Evolutionary conservation across 2,113 vertebrate genomes (phyloP).

Genomic region (Microtus pennsylvanicus): DNA sequence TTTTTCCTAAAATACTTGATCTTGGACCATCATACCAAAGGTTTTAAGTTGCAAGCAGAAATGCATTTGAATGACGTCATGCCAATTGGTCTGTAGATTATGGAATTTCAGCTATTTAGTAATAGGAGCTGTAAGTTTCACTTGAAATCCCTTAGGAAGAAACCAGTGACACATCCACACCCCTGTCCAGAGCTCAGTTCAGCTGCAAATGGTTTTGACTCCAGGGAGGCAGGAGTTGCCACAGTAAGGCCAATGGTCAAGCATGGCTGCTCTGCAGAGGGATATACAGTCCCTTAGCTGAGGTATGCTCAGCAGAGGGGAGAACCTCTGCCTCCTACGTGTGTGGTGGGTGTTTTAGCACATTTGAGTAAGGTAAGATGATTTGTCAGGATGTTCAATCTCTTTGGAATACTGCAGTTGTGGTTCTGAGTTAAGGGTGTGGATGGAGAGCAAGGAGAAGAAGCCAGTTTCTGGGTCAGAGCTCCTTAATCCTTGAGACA

Average conservation of each 20-base stretch:
- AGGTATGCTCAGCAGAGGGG: not conserved
- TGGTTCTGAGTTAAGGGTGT: not conserved
- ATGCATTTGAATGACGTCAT: not conserved
- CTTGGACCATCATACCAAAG: not conserved
- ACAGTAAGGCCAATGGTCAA: not conserved
- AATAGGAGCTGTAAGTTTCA: not conserved
- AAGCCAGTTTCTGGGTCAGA: too few relatives aligned
- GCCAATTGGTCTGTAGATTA: not conserved
- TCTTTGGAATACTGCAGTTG: not conserved
- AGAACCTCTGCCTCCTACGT: not conserved
- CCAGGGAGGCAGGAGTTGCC: not conserved
- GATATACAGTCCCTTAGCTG: rapidly evolving
- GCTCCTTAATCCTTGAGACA: not conserved
- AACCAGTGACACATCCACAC: not conserved
- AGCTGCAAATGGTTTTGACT: not conserved
- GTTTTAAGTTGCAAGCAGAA: not conserved
- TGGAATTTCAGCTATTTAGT: not conserved
- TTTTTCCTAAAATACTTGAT: not conserved
- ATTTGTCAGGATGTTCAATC: not conserved
- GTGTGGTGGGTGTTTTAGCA: not conserved
- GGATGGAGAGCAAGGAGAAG: not conserved
- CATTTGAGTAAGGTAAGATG: not conserved
- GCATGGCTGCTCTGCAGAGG: not conserved
- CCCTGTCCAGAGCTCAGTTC: not conserved
- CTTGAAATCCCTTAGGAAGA: constrained; percentile 20